Base-by-base conservation (phyloP, 2,797 vertebrate species). In the Notoglanidium macrostoma region DNA sequence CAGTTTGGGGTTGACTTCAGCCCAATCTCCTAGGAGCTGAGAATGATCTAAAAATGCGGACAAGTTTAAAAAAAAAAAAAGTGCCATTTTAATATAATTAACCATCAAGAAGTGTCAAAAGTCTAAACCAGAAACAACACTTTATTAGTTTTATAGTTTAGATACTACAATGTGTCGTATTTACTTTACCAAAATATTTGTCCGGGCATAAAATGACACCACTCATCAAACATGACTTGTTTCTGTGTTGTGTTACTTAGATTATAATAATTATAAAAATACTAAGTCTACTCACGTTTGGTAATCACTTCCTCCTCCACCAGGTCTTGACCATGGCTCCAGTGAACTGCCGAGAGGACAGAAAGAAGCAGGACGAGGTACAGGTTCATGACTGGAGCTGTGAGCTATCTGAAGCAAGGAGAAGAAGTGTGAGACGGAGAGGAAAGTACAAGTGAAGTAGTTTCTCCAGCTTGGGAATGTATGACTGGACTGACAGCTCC, bases 331-430 rank as follows among this genome's bases (percentile, higher is more conserved):
- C 87, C 89, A 21, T 70, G 84, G 55, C 78, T 70, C 73, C 87
- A 11, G 35, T 87, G 84, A 73, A 90, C 83, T 12, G 83, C 23
- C 1, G 90, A 89, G 76, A 91, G 14, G 10, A 92, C 82, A 21
- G 83, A 88, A 29, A 92, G 65, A 40, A 91, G 55, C 23, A 90
- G 35, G n/a, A 91, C 15, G 5, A 89, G 26, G 78, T 57, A 88
- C 44, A 89, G 32, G 44, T 85, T 90, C 92, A 92, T 92, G 74
- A 9, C 86, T 84, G n/a, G 49, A 85, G 55, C 17, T 51, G 59
- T 29, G 40, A 51, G 32, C 5, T 86, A 19, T 78, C n/a, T 46
- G 67, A 86, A 72, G 63, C 63, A 85, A 79, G 84, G 61, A 86
- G 21, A 7, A n/a, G 70, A 32, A 80, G 74, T 77, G 73, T 81